Evolutionary conservation across 2,797 vertebrate species (phyloP), one percentile per base, ranked within the genome.

Genomic region (Tauraco hartlaubi): DNA sequence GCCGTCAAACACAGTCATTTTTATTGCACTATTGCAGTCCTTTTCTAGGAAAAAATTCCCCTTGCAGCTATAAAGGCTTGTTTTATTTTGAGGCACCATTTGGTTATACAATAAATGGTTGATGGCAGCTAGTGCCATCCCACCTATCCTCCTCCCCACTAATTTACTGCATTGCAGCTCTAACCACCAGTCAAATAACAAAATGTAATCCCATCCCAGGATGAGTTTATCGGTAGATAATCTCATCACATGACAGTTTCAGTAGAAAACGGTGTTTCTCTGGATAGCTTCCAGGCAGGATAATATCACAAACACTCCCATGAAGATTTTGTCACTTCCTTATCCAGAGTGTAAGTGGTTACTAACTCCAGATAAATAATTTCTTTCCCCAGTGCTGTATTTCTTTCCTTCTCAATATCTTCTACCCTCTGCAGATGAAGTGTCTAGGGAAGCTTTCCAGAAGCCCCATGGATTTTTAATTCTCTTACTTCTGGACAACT

Each of bases 301-400:
- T 95, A 94, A 83, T 96, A 96, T 96, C 95, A 94, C 90, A 88
- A 92, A 96, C 95, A 95, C 95, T 94, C 73, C 91, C 35, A n/a
- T 96, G 96, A 95, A 97, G 93, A 93, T 97, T 92, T 96, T 96
- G 92, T 94, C 97, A 94, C 96, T 96, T 97, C 88, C 91, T 96
- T 88, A 97, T 97, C 94, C 82, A 71, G 88, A 44, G n/a, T 73
- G 41, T 95, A 97, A 97, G 97, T 96, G 92, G 92, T 96, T 94
- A 94, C 94, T 97, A 97, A 97, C 94, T 97, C 95, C 92, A 96
- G 95, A 95, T 92, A 94, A 92, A 94, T 95, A 90, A 94, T 96
- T 94, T 96, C 74, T 92, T 96, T 92, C 28, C 48, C 68, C 62
- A 58, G 90, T 63, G 72, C 83, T 92, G 26, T 90, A 86, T 95